phyloP scores from a whole-genome alignment of 2,797 vertebrate genomes.

The Heterohyrax brucei region DNA sequence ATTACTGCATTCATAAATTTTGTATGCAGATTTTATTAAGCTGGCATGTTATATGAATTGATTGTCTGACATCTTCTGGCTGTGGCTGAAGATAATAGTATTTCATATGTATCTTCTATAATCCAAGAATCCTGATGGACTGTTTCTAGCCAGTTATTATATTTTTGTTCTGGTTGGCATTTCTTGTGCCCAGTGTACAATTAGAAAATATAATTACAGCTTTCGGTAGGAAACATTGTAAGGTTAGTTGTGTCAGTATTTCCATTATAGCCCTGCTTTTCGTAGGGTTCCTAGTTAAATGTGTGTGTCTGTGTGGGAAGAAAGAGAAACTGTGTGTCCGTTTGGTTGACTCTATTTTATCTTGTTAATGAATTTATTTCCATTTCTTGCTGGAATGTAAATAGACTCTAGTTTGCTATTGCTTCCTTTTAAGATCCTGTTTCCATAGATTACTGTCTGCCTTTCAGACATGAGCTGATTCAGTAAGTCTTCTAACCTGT shows the following conservation, averaged over 20 bases:
- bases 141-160: constrained; percentile 86
- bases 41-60: constrained; percentile 92
- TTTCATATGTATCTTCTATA: constrained; percentile 89
- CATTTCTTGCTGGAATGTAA: constrained; percentile 44
- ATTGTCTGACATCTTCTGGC: constrained; percentile 91
- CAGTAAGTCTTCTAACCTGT: constrained; percentile 22
- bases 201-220: constrained; percentile 83
- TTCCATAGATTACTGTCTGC: constrained; percentile 48
- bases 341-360: constrained; percentile 49
- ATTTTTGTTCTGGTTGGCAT: constrained; percentile 82
- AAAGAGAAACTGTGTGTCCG: neutral
- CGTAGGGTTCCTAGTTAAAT: neutral
- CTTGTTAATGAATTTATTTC: constrained; percentile 69
- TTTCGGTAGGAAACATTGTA: constrained; percentile 76
- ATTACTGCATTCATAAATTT: constrained; percentile 93
- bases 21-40: constrained; percentile 94
- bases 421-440: constrained; percentile 40
- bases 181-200: constrained; percentile 80
- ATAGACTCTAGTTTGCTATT: constrained; percentile 55
- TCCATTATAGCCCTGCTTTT: constrained; percentile 73
- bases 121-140: constrained; percentile 89
- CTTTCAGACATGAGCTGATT: constrained; percentile 13
- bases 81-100: constrained; percentile 92
- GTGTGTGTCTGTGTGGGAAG: neutral
- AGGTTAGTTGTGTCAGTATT: constrained; percentile 82